These are phyloP conservation scores for Prunella fulvescens DNA, from an alignment of 2,113 vertebrate genomes.

Conservation along the genomic window DNA sequence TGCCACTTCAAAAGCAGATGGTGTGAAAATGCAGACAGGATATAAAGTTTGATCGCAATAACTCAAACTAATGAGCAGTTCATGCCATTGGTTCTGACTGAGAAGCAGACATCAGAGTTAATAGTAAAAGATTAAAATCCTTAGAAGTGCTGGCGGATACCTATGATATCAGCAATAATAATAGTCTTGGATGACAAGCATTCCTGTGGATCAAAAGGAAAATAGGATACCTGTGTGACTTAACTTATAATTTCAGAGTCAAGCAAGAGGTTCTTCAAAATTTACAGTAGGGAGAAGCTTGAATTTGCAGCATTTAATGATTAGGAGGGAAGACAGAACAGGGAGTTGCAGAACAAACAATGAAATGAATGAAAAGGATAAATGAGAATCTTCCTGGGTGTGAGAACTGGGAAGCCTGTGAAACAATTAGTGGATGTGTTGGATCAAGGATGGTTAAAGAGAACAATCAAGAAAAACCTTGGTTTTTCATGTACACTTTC, in stretches of 20 bases:
- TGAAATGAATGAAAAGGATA: background rate
- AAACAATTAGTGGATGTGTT: conserved; percentile 1
- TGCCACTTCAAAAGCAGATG: conserved; percentile 33
- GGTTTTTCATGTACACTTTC: background rate
- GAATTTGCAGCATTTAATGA: background rate
- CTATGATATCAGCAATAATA: conserved; percentile 25
- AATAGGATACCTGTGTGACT: background rate
- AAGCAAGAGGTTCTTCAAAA: background rate
- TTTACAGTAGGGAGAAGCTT: background rate
- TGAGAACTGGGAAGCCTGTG: background rate
- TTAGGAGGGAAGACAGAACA: background rate
- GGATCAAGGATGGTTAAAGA: background rate
- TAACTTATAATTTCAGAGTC: conserved; percentile 1
- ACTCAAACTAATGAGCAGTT: conserved; percentile 35
- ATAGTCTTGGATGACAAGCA: background rate
- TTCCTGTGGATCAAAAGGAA: conserved; percentile 10
- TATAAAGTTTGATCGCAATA: background rate
- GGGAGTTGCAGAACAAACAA: background rate
- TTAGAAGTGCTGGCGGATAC: background rate
- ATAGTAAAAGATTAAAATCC: conserved; percentile 26
- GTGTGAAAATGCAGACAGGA: conserved; percentile 29
- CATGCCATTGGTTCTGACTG: background rate
- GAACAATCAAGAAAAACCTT: background rate
- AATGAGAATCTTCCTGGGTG: background rate
- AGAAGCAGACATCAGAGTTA: conserved; percentile 8